phyloP scores from a whole-genome alignment of 2,113 vertebrate genomes.

The Cyrtonyx montezumae region DNA sequence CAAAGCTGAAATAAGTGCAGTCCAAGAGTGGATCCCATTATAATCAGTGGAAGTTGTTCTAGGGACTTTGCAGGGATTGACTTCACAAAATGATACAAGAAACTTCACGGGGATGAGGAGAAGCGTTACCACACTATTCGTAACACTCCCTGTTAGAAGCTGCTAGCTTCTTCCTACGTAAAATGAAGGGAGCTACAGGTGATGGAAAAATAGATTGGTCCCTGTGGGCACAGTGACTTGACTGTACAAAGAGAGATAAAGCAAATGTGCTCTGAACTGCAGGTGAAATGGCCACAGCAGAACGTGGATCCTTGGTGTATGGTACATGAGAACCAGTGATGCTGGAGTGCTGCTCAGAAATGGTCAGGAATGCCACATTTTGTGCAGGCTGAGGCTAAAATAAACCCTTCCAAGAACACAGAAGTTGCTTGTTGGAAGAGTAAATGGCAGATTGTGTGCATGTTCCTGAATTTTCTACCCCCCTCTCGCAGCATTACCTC shows the following conservation, averaged over 20 bases:
- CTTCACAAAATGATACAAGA: slow-evolving; percentile 61
- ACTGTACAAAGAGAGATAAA: slow-evolving; percentile 37
- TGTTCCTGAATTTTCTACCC: slow-evolving; percentile 17
- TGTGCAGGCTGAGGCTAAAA: slow-evolving; percentile 44
- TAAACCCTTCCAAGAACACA: slow-evolving; percentile 37
- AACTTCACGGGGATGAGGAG: slow-evolving; percentile 57
- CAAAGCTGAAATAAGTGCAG: neutral
- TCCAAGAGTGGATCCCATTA: slow-evolving; percentile 38
- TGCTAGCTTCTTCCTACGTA: slow-evolving; percentile 60
- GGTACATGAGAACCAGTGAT: neutral
- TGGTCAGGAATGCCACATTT: slow-evolving; percentile 3
- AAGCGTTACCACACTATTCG: slow-evolving; percentile 54
- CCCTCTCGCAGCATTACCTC: neutral
- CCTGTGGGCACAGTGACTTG: slow-evolving; percentile 61
- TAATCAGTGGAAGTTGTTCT: slow-evolving; percentile 55
- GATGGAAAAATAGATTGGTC: slow-evolving; percentile 81
- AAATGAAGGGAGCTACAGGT: slow-evolving; percentile 73
- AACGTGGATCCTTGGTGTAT: neutral
- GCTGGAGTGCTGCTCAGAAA: neutral
- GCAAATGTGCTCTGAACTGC: slow-evolving; percentile 34
- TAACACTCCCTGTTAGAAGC: slow-evolving; percentile 46
- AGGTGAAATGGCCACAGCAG: neutral
- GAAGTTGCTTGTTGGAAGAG: slow-evolving; percentile 47
- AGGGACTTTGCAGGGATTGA: slow-evolving; percentile 48
- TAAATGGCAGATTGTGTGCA: slow-evolving; percentile 42